These are phyloP conservation scores for Hydrozoanthus gracilis DNA, from an alignment of 92 coral and sea anemone genomes.

Conservation along the genomic window DNA sequence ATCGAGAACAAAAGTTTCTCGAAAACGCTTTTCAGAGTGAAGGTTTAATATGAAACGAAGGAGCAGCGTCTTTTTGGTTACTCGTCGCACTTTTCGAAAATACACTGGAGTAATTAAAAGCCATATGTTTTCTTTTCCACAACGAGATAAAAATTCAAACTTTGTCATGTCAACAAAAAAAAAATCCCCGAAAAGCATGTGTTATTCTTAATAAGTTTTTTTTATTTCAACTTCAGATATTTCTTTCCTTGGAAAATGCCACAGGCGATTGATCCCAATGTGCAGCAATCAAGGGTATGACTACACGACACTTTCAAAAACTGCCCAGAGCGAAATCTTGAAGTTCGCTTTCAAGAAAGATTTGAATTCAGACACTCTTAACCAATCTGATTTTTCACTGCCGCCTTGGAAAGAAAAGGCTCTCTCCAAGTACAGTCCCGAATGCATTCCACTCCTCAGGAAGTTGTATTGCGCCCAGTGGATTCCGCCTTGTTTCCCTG, in stretches of 20 bases:
- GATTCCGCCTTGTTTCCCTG: constrained; percentile 41
- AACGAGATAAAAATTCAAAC: too few relatives aligned
- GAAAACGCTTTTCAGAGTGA: too few relatives aligned
- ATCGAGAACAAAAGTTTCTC: too few relatives aligned
- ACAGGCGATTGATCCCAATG: constrained; percentile 43
- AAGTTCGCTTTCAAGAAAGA: constrained; percentile 5
- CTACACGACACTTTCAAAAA: constrained; percentile 12
- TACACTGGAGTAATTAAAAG: too few relatives aligned
- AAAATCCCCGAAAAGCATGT: too few relatives aligned
- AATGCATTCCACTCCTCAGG: constrained; percentile 6
- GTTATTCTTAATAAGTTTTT: too few relatives aligned
- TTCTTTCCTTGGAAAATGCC: constrained; percentile 23
- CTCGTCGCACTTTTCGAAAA: too few relatives aligned
- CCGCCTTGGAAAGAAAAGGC: constrained; percentile 1
- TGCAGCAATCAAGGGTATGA: constrained; percentile 13
- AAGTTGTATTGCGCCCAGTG: not conserved
- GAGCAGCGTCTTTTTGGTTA: too few relatives aligned
- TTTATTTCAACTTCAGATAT: not conserved
- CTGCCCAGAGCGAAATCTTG: not conserved
- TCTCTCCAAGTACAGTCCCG: not conserved
- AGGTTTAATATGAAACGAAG: too few relatives aligned
- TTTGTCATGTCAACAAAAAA: too few relatives aligned
- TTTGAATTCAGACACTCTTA: constrained; percentile 11
- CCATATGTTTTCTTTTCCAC: too few relatives aligned
- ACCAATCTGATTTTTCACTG: constrained; percentile 22